Conservation (phyloP, 1,140 invertebrate genomes). For the Saccostrea cuccullata region DNA sequence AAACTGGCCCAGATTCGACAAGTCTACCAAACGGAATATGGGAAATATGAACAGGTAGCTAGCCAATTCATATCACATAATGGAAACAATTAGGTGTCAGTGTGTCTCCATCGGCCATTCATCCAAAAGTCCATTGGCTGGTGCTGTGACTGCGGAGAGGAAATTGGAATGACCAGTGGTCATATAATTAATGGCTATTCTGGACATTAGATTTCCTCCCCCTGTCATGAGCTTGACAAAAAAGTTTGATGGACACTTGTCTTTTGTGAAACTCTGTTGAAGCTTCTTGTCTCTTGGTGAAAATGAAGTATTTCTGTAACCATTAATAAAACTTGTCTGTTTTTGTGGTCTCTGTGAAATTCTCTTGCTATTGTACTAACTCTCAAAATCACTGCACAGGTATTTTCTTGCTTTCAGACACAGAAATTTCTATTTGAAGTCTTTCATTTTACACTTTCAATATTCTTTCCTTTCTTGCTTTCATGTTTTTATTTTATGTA, state of each 20-base stretch:
- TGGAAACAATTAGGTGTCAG: slow-evolving; percentile 26
- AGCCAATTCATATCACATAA: slow-evolving; percentile 38
- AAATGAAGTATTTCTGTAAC: slow-evolving; percentile 36
- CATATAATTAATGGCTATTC: not conserved
- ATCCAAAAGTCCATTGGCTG: slow-evolving; percentile 10
- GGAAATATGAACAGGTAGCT: slow-evolving; percentile 68
- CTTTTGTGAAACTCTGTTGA: slow-evolving; percentile 18
- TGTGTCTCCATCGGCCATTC: slow-evolving; percentile 29
- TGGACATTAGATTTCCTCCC: slow-evolving; percentile 9
- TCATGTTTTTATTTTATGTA: not conserved
- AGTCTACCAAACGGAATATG: slow-evolving; percentile 69
- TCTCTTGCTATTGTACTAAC: not conserved
- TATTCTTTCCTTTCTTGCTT: not conserved
- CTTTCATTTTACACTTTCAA: not conserved
- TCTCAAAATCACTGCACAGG: slow-evolving; percentile 15
- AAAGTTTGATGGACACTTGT: slow-evolving; percentile 6
- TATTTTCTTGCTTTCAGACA: slow-evolving; percentile 12
- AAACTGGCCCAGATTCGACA: slow-evolving; percentile 67
- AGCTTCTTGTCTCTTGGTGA: slow-evolving; percentile 36
- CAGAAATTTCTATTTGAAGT: slow-evolving; percentile 2
- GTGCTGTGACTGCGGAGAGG: slow-evolving; percentile 17
- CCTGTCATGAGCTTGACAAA: not conserved
- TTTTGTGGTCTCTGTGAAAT: slow-evolving; percentile 26
- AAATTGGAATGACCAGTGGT: not conserved
- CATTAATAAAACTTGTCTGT: slow-evolving; percentile 25